phyloP scores from a whole-genome alignment of 2,797 vertebrate genomes.

The Melanotaenia boesemani region DNA sequence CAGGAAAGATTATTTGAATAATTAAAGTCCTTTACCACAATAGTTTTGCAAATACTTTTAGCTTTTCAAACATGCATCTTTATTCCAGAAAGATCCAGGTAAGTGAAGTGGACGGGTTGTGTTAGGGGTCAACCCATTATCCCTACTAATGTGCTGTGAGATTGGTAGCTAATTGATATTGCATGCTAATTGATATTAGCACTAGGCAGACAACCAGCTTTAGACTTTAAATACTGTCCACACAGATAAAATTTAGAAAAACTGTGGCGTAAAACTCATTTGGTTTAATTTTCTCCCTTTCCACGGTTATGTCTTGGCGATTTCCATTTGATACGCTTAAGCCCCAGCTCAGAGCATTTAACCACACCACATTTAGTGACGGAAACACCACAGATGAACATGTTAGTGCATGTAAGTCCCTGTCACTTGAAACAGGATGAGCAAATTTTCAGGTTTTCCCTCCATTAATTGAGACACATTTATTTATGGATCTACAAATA shows the following conservation, averaged over 20 bases:
- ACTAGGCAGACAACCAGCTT: constrained; percentile 47
- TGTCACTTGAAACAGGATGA: background rate
- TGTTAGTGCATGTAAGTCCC: background rate
- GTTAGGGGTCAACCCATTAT: constrained; percentile 81
- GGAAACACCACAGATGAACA: background rate
- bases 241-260: constrained; percentile 56
- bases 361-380: constrained; percentile 1
- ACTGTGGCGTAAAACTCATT: constrained; percentile 63
- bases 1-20: constrained; percentile 54
- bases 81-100: constrained; percentile 61
- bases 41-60: constrained; percentile 55
- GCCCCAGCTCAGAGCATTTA: constrained; percentile 18
- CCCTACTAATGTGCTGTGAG: constrained; percentile 84
- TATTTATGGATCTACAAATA: too few species aligned
- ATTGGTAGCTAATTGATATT: constrained; percentile 85
- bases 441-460: background rate
- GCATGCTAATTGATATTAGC: constrained; percentile 83
- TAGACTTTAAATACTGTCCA: constrained; percentile 57
- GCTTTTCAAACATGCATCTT: constrained; percentile 46
- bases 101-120: constrained; percentile 58
- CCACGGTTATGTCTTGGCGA: constrained; percentile 57
- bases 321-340: constrained; percentile 54
- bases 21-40: constrained; percentile 43
- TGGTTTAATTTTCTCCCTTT: constrained; percentile 56
- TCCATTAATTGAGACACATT: background rate